These are phyloP conservation scores for Protobothrops flavoviridis DNA, from an alignment of 2,113 vertebrate species.

Conservation along the genomic window DNA sequence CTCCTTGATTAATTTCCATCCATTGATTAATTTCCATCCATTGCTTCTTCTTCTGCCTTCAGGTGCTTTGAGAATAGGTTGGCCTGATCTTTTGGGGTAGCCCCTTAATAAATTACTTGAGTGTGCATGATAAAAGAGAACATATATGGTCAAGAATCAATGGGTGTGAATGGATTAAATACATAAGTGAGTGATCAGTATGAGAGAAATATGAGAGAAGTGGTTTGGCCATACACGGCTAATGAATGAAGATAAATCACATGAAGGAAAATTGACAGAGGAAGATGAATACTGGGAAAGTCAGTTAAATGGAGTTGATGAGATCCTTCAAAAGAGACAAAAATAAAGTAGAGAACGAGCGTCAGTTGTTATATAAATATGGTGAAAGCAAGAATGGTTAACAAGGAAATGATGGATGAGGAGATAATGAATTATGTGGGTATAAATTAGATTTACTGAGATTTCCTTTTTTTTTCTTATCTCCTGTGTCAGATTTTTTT, in stretches of 20 bases:
- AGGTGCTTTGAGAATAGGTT: background rate
- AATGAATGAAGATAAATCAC: background rate
- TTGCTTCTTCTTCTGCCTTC: background rate
- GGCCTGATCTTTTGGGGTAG: background rate
- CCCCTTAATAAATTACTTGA: background rate
- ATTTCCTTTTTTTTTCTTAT: background rate
- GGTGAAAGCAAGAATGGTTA: background rate
- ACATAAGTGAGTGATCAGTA: background rate
- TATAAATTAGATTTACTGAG: background rate
- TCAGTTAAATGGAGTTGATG: background rate
- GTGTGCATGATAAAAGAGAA: background rate
- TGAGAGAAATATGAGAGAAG: background rate
- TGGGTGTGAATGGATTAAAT: background rate
- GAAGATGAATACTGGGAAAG: background rate
- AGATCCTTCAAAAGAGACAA: background rate
- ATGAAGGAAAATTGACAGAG: background rate
- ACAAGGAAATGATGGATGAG: background rate
- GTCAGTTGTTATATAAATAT: background rate
- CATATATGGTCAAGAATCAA: background rate
- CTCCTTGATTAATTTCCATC: background rate
- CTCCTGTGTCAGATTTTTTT: background rate
- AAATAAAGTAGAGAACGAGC: background rate
- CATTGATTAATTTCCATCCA: background rate
- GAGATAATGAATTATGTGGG: background rate
- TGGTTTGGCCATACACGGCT: background rate